These are phyloP conservation scores for Athrips mouffetella DNA, from an alignment of 2,888 invertebrate species.

Conservation along the genomic window DNA sequence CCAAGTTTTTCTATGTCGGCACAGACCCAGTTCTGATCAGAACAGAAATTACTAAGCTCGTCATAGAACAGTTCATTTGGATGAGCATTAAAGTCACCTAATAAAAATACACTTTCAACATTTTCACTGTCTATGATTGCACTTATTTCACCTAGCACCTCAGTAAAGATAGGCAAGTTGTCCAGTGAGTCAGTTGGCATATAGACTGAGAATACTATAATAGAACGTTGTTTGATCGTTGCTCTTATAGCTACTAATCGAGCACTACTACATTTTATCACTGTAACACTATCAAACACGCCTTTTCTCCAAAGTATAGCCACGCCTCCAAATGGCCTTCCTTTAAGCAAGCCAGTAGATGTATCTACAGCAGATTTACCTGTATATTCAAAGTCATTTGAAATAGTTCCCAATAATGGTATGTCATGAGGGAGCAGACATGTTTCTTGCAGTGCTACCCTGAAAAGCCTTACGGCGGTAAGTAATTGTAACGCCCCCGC, in stretches of 20 bases:
- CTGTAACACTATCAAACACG: constrained; percentile 7
- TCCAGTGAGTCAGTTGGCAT: constrained; percentile 12
- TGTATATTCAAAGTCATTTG: neutral
- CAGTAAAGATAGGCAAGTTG: constrained; percentile 13
- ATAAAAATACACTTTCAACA: constrained; percentile 1
- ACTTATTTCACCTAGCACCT: constrained; percentile 10
- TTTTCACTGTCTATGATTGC: neutral
- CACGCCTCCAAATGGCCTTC: constrained; percentile 3
- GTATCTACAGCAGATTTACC: neutral
- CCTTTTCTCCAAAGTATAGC: constrained; percentile 11
- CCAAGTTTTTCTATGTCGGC: neutral
- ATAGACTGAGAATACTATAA: constrained; percentile 13
- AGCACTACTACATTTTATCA: constrained; percentile 13
- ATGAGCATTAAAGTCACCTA: too few species aligned
- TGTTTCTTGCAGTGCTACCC: neutral
- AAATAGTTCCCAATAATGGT: neutral
- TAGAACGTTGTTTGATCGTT: constrained; percentile 1
- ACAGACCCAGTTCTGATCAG: neutral
- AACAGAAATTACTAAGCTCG: constrained; percentile 6
- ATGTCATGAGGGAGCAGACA: neutral
- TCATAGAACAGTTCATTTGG: neutral
- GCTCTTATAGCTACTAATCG: constrained; percentile 13
- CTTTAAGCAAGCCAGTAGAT: neutral
- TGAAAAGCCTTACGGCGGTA: too few species aligned
- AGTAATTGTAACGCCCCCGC: too few species aligned